These are phyloP conservation scores for Tor tambroides DNA, from an alignment of 2,113 vertebrate genomes.

Conservation along the genomic window DNA sequence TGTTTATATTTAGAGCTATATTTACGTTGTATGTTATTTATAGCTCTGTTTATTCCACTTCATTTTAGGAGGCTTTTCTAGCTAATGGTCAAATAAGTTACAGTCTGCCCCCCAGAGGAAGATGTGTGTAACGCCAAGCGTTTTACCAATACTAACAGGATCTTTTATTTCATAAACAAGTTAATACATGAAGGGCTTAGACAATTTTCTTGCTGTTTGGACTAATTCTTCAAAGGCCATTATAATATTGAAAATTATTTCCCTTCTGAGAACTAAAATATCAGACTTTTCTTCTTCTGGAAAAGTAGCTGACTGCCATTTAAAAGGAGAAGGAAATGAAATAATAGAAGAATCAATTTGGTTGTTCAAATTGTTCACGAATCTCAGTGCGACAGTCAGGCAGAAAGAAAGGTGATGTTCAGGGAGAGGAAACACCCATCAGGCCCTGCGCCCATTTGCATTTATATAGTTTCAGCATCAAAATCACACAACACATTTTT, in stretches of 20 bases:
- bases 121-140: background rate
- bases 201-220: background rate
- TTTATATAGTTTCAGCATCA: slow-evolving; percentile 70
- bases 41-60: background rate
- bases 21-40: background rate
- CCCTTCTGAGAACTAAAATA: background rate
- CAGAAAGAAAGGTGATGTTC: slow-evolving; percentile 55
- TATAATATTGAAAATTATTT: background rate
- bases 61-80: background rate
- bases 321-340: slow-evolving; percentile 37
- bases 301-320: slow-evolving; percentile 28
- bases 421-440: slow-evolving; percentile 52
- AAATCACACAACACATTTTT: slow-evolving; percentile 71
- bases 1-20: background rate
- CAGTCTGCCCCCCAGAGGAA: background rate
- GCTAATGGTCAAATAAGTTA: background rate
- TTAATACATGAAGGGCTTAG: background rate
- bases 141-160: background rate
- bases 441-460: slow-evolving; percentile 73
- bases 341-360: slow-evolving; percentile 64
- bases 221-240: background rate
- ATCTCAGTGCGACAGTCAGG: slow-evolving; percentile 56
- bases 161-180: background rate
- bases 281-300: background rate
- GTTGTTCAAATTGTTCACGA: slow-evolving; percentile 65